These are phyloP conservation scores for Nyctibius bracteatus DNA, from an alignment of 2,113 vertebrate genomes.

Conservation along the genomic window DNA sequence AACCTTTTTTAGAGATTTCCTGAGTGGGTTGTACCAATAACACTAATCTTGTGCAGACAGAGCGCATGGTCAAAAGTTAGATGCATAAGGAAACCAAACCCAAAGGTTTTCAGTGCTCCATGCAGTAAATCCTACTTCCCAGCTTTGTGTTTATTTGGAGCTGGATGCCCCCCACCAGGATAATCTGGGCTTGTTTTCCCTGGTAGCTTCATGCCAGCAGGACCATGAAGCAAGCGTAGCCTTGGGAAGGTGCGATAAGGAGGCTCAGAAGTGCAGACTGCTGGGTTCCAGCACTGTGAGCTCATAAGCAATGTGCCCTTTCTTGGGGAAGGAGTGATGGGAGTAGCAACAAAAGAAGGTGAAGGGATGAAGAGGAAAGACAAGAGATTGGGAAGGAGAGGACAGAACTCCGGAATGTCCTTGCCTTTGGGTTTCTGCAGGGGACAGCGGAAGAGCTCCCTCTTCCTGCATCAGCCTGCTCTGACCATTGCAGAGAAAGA, in stretches of 20 bases:
- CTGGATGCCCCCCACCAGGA: neutral
- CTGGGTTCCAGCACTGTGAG: neutral
- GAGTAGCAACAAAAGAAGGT: neutral
- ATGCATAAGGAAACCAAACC: neutral
- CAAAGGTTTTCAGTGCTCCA: neutral
- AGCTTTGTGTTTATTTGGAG: neutral
- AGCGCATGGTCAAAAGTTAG: slow-evolving; percentile 11
- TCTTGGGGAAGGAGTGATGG: neutral
- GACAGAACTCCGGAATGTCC: neutral
- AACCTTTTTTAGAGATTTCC: slow-evolving; percentile 44
- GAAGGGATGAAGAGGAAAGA: neutral
- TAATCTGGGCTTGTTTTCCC: neutral
- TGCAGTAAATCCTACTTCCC: neutral
- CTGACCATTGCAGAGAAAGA: neutral
- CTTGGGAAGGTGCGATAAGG: neutral
- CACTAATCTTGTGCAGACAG: neutral
- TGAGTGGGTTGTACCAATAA: slow-evolving; percentile 46
- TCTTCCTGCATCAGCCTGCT: neutral
- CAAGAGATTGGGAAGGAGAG: neutral
- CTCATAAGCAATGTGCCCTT: neutral
- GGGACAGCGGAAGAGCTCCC: slow-evolving; percentile 41
- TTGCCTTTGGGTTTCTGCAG: neutral
- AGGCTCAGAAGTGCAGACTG: neutral
- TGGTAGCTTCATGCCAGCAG: neutral
- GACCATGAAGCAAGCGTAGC: neutral